phyloP scores from a whole-genome alignment of 2,797 vertebrate genomes.

The Takifugu ocellatus region DNA sequence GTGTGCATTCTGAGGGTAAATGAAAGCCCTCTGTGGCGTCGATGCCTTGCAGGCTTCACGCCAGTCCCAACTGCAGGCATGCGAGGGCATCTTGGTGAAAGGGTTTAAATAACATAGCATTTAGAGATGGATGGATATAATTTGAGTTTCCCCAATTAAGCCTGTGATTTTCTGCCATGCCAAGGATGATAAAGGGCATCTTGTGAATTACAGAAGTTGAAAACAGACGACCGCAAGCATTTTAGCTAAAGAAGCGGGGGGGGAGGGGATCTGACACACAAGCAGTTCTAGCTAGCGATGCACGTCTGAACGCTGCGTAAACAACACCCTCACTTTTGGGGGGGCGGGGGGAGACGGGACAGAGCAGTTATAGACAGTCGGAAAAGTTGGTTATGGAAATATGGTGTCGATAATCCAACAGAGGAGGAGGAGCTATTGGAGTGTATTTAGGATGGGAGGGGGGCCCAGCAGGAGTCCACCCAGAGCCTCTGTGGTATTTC shows the following conservation, averaged over 20 bases:
- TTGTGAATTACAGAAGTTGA: conserved; percentile 22
- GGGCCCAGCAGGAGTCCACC: conserved; percentile 38
- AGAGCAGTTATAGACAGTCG: conserved; percentile 19
- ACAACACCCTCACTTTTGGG: conserved; percentile 13
- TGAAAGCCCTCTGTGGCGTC: conserved; percentile 63
- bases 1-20: conserved; percentile 48
- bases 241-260: conserved; percentile 24
- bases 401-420: conserved; percentile 23
- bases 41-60: conserved; percentile 51
- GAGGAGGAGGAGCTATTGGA: conserved; percentile 17
- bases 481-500: conserved; percentile 61
- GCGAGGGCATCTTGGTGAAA: conserved; percentile 57
- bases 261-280: conserved; percentile 25
- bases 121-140: conserved; percentile 62
- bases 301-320: conserved; percentile 7
- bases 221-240: conserved; percentile 32
- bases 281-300: conserved; percentile 4
- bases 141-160: conserved; percentile 58
- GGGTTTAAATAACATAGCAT: conserved; percentile 63
- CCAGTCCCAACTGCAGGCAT: conserved; percentile 46
- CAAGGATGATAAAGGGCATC: conserved; percentile 48
- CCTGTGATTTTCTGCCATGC: conserved; percentile 48
- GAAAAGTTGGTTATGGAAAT: conserved; percentile 30
- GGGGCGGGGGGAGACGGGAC: conserved; percentile 5
- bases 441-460: conserved; percentile 15